Base-by-base conservation (phyloP, 2,888 invertebrate species). In the Hirtodrosophila cameraria region DNA sequence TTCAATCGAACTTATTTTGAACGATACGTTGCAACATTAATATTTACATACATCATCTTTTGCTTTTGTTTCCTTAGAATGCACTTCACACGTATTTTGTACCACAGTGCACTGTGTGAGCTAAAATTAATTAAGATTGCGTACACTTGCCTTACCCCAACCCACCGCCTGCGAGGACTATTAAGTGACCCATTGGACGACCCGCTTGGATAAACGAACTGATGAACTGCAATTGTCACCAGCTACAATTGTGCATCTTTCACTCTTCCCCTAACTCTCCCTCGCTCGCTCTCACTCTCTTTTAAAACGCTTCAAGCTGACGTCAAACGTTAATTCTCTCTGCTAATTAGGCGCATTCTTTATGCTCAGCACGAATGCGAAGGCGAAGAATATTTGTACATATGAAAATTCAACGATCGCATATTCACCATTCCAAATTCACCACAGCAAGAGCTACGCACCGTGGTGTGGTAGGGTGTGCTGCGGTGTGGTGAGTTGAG, bases 61-160 rank as follows among this genome's bases (percentile, higher is more conserved):
- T 20, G 4, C 5, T 36, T n/a, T 33, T 15, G 1, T 3, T n/a
- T 4, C 16, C 12, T 15, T 35, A 3, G 8, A 31, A 31, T 31
- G 13, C n/a, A 31, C n/a, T 11, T 11, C 8, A 39, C 0, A 13
- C 15, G n/a, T n/a, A 13, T 8, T 12, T 13, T 8, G 3, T 5
- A 33, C 64, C 71, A 71, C 72, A 58, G 71, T 48, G 38, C 49
- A 1, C 30, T 43, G 35, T 43, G 41, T 43, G 33, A 11, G 13
- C 8, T 71, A 20, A 45, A 79, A 82, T 82, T 69, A 86, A 77
- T 86, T 86, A 75, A 86, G 43, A 61, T 83, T 70, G 48, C 59
- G 49, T 41, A 45, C 43, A 42, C 31, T 49, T 18, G 48, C 25
- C 38, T 31, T 20, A 20, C 68, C 48, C 30, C 15, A 1, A 28